Evolutionary conservation across 2,797 vertebrate genomes (phyloP).

Genomic region (Avahi laniger): DNA sequence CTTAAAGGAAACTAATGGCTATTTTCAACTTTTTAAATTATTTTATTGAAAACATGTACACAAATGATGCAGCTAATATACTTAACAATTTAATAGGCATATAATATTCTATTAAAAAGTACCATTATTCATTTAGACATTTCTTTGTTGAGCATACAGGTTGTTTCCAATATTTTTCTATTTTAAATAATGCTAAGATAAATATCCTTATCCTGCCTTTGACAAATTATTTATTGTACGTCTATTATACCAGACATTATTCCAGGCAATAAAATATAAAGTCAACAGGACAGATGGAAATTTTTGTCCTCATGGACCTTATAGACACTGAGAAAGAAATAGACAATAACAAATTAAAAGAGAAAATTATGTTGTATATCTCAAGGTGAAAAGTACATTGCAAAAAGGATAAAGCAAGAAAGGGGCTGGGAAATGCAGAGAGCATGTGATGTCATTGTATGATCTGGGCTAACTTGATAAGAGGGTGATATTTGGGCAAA

Average conservation of each 20-base stretch:
- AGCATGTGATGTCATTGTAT: not conserved
- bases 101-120: conserved; percentile 3
- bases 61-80: not conserved
- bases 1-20: not conserved
- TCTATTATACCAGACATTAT: not conserved
- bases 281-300: not conserved
- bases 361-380: not conserved
- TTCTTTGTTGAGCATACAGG: not conserved
- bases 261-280: conserved; percentile 16
- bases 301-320: not conserved
- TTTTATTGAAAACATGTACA: not conserved
- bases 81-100: not conserved
- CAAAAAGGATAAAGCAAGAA: not conserved
- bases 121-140: not conserved
- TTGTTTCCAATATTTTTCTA: not conserved
- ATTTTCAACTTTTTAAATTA: not conserved
- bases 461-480: not conserved
- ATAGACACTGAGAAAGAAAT: not conserved
- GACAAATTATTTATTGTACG: conserved; percentile 27
- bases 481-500: not conserved
- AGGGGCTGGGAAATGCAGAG: not conserved
- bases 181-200: conserved; percentile 8
- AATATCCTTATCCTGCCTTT: conserved; percentile 10
- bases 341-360: conserved; percentile 17
- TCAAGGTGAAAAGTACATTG: not conserved